Evolutionary conservation across 2,113 vertebrate species (phyloP).

Genomic region (Pithys albifrons): DNA sequence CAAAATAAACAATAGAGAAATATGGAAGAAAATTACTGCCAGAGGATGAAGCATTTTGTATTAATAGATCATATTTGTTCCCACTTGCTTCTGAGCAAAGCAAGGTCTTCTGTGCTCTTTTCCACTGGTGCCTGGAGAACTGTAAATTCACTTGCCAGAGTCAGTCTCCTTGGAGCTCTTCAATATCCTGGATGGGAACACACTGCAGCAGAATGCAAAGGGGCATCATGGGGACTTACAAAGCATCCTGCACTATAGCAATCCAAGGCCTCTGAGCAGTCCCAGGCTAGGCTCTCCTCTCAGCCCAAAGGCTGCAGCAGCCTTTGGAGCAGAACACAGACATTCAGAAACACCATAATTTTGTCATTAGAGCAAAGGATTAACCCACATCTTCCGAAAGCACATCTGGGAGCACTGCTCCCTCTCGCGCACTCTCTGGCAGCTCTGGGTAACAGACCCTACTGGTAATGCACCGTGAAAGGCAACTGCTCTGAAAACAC

Average conservation of each 20-base stretch:
- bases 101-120: background rate
- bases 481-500: constrained; percentile 23
- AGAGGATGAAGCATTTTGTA: background rate
- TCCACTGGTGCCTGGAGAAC: background rate
- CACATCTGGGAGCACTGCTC: background rate
- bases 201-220: background rate
- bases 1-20: background rate
- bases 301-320: background rate
- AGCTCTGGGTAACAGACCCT: background rate
- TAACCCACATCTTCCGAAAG: background rate
- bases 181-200: background rate
- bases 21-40: background rate
- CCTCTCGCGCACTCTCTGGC: rapidly evolving
- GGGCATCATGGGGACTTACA: no score
- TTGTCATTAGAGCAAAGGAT: background rate
- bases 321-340: background rate
- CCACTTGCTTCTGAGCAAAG: background rate
- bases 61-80: background rate
- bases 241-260: background rate
- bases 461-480: background rate
- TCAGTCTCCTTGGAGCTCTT: background rate
- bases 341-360: background rate
- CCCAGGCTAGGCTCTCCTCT: background rate
- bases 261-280: background rate
- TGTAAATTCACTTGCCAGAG: background rate